These are phyloP conservation scores for Dasysyrphus tricinctus DNA, from an alignment of 2,888 invertebrate genomes.

Conservation along the genomic window DNA sequence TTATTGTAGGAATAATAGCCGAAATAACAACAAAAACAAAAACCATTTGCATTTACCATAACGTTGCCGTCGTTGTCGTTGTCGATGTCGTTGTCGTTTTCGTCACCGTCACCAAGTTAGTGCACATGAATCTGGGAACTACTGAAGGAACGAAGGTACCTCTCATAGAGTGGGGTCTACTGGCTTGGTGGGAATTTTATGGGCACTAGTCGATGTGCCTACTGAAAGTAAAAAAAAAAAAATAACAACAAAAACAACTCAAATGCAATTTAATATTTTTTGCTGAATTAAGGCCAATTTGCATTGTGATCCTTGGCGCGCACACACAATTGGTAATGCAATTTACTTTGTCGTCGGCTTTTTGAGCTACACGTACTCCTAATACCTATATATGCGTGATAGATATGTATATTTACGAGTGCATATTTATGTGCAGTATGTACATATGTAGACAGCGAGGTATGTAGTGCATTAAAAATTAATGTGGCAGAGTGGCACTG, in stretches of 20 bases:
- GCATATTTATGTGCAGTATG: background rate
- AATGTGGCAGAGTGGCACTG: conserved; percentile 23
- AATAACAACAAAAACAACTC: conserved; percentile 3
- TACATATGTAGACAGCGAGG: background rate
- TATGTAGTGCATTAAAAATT: conserved; percentile 31
- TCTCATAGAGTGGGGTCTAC: background rate
- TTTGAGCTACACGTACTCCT: conserved; percentile 24
- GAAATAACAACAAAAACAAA: conserved; percentile 27
- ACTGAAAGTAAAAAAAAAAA: conserved; percentile 27
- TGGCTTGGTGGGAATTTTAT: conserved; percentile 57
- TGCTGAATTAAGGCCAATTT: conserved; percentile 72
- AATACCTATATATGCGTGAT: background rate
- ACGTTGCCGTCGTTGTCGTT: background rate
- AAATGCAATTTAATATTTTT: conserved; percentile 23
- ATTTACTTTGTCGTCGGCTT: conserved; percentile 60
- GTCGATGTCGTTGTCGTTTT: background rate
- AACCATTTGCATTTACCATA: conserved; percentile 13
- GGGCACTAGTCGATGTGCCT: conserved; percentile 29
- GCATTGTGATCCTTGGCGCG: conserved; percentile 60
- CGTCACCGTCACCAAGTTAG: conserved; percentile 15
- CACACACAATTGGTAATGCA: conserved; percentile 69
- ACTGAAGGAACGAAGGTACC: background rate
- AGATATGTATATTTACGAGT: background rate
- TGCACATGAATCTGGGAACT: conserved; percentile 27
- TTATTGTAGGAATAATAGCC: conserved; percentile 43